phyloP scores from a whole-genome alignment of 2,113 vertebrate species.

The Phyllopteryx taeniolatus region DNA sequence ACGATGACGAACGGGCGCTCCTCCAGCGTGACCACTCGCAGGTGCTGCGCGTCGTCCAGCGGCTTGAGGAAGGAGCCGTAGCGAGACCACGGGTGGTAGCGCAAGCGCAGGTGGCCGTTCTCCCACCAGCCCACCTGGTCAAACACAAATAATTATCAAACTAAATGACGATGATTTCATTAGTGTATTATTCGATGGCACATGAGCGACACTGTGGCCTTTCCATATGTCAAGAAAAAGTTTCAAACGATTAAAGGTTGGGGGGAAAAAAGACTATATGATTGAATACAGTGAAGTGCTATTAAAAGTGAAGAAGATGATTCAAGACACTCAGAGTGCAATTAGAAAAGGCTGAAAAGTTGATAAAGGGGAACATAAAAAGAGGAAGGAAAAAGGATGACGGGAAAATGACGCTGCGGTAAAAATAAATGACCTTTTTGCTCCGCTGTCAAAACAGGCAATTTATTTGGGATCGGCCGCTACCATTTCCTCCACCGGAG shows the following conservation, averaged over 20 bases:
- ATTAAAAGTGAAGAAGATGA: neutral
- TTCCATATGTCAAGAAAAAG: neutral
- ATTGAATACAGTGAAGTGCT: neutral
- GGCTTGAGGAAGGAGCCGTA: constrained; percentile 90
- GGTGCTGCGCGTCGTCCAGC: constrained; percentile 83
- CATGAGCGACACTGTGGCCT: no score
- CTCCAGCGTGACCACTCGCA: constrained; percentile 88
- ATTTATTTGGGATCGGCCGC: neutral
- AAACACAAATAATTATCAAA: neutral
- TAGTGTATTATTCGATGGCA: no score
- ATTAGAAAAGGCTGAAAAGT: neutral
- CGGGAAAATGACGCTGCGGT: neutral
- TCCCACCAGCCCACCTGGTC: constrained; percentile 91
- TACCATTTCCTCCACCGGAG: neutral
- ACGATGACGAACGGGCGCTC: constrained; percentile 93
- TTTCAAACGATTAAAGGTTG: neutral
- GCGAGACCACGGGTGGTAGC: constrained; percentile 85
- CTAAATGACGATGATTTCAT: no score
- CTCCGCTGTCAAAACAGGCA: neutral
- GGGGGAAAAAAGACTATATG: neutral
- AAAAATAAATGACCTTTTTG: constrained; percentile 1
- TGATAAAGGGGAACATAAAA: neutral
- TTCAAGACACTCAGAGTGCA: neutral
- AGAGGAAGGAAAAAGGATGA: neutral
- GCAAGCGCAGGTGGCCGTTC: constrained; percentile 80